Evolutionary conservation across 2,113 vertebrate genomes (phyloP), one percentile per base, ranked within the genome.

Genomic region (Rhynchomys soricoides): DNA sequence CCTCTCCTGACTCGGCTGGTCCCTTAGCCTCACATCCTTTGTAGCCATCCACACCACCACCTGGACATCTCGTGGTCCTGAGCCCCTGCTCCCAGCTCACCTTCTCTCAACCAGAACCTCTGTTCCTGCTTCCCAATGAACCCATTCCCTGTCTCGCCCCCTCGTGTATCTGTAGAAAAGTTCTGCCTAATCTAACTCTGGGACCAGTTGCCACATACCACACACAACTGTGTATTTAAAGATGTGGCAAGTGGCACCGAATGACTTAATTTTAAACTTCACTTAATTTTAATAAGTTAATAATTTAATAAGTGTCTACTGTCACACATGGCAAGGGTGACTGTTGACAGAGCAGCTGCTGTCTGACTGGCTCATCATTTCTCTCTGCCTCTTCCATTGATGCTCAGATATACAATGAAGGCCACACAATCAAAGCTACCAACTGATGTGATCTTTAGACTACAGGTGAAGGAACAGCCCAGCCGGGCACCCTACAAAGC

Each of bases 331-430:
- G 43, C 48, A 19, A 45, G 19, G 26, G n/a, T 37, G 68, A n/a
- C 45, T 21, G 48, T 0, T 31, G 40, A 75, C 55, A 26, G 5
- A 21, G 26, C 5, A 81, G 66, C 52, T 52, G 88, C 8, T 1
- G 40, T 34, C 34, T 0, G 17, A 12, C 19, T 17, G 3, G 24
- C 22, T 40, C 64, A 29, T 3, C 0, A 1, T 78, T 74, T 9
- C 40, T 24, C 57, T 95, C 62, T 52, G 79, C 31, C n/a, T 10
- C 77, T 31, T 95, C 37, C 37, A 7, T 9, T 31, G 48, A 45
- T 0, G 21, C 40, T 86, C 37, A 5, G 79, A 94, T 66, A 21
- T 45, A 26, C 68, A n/a, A 50, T 7, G 52, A 59, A 7, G n/a
- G 59, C 62, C 45, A 40, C 9, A 34, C 0, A 5, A 1, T 22